Conservation (phyloP, 2,113 vertebrate species). For the Notarius quadriscutis region DNA sequence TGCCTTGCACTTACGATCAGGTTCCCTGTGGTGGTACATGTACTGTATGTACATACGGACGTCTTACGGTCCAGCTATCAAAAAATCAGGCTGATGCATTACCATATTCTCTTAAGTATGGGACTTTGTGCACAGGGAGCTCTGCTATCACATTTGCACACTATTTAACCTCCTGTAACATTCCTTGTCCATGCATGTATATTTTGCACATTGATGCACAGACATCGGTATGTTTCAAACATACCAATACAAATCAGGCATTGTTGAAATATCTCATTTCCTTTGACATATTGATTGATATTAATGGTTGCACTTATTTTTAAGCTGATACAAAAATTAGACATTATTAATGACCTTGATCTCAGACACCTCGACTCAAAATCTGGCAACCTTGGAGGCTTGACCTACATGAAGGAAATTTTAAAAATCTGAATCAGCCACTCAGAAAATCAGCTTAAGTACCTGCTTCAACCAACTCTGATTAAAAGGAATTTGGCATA, state of each 20-base stretch:
- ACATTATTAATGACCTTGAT: background rate
- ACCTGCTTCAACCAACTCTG: background rate
- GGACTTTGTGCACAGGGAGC: too few relatives aligned
- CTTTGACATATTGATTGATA: background rate
- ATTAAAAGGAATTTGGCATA: background rate
- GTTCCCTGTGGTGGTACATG: too few relatives aligned
- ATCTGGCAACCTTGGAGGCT: background rate
- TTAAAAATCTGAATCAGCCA: background rate
- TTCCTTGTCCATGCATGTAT: background rate
- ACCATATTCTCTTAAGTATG: too few relatives aligned
- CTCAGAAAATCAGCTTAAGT: background rate
- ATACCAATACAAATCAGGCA: background rate
- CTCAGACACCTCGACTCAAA: background rate
- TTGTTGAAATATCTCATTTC: background rate
- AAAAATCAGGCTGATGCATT: too few relatives aligned
- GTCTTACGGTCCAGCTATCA: too few relatives aligned
- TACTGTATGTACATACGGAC: too few relatives aligned
- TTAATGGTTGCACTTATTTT: background rate
- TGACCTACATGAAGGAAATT: background rate
- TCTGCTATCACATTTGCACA: background rate
- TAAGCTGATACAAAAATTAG: background rate
- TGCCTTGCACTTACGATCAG: too few relatives aligned
- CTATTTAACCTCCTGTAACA: background rate
- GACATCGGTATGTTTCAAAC: background rate
- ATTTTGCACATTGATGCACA: background rate